phyloP scores from a whole-genome alignment of 92 coral and sea anemone species.

The Paramuricea clavata region DNA sequence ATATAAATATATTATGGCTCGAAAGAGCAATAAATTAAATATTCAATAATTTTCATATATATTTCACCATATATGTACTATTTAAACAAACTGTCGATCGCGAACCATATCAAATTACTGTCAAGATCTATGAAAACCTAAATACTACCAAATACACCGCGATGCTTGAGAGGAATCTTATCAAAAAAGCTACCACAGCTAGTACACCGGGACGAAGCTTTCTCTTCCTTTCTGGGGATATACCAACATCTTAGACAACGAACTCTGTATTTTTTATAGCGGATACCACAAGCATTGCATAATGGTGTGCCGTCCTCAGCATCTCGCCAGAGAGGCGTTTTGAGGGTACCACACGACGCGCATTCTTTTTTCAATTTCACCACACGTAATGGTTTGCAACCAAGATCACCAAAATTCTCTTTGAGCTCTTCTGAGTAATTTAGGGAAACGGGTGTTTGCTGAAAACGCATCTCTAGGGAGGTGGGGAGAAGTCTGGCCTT shows the following conservation, averaged over 20 bases:
- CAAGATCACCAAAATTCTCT: constrained; percentile 72
- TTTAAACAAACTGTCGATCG: not conserved
- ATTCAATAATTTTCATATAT: too few species aligned
- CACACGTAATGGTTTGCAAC: constrained; percentile 58
- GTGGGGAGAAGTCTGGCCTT: constrained; percentile 21
- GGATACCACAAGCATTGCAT: constrained; percentile 98
- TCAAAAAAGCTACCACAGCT: constrained; percentile 86
- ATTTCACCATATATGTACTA: not conserved
- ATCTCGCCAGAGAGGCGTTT: constrained; percentile 99
- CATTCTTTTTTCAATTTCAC: constrained; percentile 92
- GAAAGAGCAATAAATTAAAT: too few species aligned
- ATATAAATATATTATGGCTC: too few species aligned
- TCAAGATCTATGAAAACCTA: too few species aligned
- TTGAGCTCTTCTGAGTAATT: not conserved
- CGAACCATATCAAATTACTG: not conserved
- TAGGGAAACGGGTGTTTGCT: not conserved
- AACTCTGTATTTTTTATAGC: constrained; percentile 96
- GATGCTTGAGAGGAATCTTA: constrained; percentile 80
- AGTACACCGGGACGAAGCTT: constrained; percentile 84
- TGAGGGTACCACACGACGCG: constrained; percentile 93
- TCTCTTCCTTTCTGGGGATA: constrained; percentile 97
- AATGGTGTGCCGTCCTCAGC: constrained; percentile 99
- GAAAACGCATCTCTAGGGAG: constrained; percentile 13
- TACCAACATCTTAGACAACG: constrained; percentile 98
- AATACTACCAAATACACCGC: constrained; percentile 52